Conservation (phyloP, 2,113 vertebrate species). For the Oceanites oceanicus region DNA sequence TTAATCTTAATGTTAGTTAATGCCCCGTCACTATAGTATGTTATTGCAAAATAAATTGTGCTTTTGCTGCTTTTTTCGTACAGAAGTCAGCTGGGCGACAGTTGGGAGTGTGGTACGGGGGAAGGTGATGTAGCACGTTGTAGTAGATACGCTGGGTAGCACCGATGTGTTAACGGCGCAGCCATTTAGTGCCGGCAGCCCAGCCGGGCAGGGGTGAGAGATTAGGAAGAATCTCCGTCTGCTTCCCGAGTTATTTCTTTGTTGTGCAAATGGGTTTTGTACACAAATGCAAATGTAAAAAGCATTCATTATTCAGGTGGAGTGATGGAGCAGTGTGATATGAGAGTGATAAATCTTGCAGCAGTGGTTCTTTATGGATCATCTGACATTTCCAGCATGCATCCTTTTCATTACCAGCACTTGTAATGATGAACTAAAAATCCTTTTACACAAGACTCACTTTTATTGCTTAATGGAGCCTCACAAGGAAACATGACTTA, state of each 20-base stretch:
- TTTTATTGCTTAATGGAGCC: conserved; percentile 72
- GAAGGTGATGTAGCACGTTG: background rate
- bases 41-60: conserved; percentile 59
- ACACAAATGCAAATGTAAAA: conserved; percentile 12
- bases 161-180: background rate
- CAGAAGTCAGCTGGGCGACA: background rate
- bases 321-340: background rate
- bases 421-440: conserved; percentile 70
- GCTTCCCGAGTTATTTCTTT: conserved; percentile 2
- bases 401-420: conserved; percentile 67
- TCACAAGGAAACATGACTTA: conserved; percentile 1
- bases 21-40: conserved; percentile 16
- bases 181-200: background rate
- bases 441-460: conserved; percentile 53
- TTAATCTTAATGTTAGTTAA: conserved; percentile 63
- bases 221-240: background rate
- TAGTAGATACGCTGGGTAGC: background rate
- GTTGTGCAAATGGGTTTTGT: conserved; percentile 40
- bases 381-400: conserved; percentile 61
- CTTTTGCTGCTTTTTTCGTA: conserved; percentile 29
- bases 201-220: background rate
- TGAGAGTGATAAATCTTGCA: conserved; percentile 19
- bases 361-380: conserved; percentile 52
- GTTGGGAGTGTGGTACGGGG: background rate
- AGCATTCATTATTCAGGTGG: conserved; percentile 61